Conservation (phyloP, 2,113 vertebrate species). For the Clarias macrocephalus region DNA sequence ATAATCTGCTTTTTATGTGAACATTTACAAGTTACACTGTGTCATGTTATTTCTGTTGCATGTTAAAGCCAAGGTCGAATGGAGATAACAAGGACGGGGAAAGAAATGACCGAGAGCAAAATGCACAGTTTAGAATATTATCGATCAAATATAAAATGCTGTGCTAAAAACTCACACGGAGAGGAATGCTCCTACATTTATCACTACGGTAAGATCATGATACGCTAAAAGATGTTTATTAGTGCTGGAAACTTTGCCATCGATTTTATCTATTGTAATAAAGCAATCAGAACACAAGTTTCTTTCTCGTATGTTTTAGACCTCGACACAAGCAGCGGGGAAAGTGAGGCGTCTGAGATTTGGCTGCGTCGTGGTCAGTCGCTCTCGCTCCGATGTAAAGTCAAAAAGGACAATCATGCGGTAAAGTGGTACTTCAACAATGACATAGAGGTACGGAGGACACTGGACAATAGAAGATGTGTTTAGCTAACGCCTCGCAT, state of each 20-base stretch:
- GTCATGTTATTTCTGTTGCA: not conserved
- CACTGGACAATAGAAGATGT: not conserved
- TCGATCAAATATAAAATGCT: conserved; percentile 55
- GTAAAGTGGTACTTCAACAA: conserved; percentile 42
- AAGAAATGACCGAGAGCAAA: rapidly evolving
- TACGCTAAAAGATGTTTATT: not conserved
- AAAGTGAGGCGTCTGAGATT: conserved; percentile 43
- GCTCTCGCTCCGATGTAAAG: conserved; percentile 64
- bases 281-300: not conserved
- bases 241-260: not conserved
- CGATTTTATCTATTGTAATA: not conserved
- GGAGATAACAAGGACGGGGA: rapidly evolving
- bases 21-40: not conserved
- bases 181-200: conserved; percentile 65
- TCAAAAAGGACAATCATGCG: rapidly evolving
- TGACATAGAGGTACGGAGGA: conserved; percentile 15
- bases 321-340: rapidly evolving
- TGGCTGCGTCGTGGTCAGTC: conserved; percentile 57
- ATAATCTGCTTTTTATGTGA: not conserved
- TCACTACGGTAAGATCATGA: conserved; percentile 65
- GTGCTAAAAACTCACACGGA: conserved; percentile 65
- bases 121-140: rapidly evolving
- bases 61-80: not conserved
- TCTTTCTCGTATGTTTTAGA: conserved; percentile 55
- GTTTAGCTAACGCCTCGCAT: not conserved